phyloP scores from a whole-genome alignment of 2,888 invertebrate genomes.

The Drosophila quasianomalipes region DNA sequence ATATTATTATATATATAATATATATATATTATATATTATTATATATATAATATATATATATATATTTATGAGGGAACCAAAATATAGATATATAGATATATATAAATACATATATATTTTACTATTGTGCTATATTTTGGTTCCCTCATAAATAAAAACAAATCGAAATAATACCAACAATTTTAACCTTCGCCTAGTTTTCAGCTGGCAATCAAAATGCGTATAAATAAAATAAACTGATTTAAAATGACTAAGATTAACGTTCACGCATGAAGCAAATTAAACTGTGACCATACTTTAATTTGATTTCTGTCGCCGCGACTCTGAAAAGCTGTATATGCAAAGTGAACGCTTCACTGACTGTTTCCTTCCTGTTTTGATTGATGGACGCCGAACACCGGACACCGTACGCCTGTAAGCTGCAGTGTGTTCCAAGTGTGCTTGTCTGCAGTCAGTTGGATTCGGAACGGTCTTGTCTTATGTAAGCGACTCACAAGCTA shows the following conservation, averaged over 20 bases:
- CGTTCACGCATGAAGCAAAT: constrained; percentile 26
- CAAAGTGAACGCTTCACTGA: constrained; percentile 41
- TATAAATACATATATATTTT: neutral
- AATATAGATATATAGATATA: neutral
- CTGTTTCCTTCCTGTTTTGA: constrained; percentile 50
- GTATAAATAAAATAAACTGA: constrained; percentile 31
- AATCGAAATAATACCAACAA: constrained; percentile 5
- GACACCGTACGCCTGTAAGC: constrained; percentile 7
- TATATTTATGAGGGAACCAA: no score
- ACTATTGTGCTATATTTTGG: constrained; percentile 10
- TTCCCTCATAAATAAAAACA: constrained; percentile 21
- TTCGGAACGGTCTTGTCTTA: constrained; percentile 29
- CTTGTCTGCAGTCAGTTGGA: constrained; percentile 15
- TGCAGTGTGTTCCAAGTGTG: constrained; percentile 23
- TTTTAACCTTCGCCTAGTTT: constrained; percentile 60
- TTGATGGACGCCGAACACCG: constrained; percentile 16
- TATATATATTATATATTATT: neutral
- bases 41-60: no score
- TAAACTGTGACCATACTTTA: constrained; percentile 31
- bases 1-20: neutral
- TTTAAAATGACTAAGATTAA: constrained; percentile 13
- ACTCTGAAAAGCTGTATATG: constrained; percentile 25
- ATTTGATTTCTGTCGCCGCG: constrained; percentile 33
- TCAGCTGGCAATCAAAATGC: constrained; percentile 15
- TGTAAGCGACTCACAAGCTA: constrained; percentile 41